Evolutionary conservation across 2,797 vertebrate species (phyloP), one percentile per base, ranked within the genome.

Genomic region (Catostomus latipinnis): DNA sequence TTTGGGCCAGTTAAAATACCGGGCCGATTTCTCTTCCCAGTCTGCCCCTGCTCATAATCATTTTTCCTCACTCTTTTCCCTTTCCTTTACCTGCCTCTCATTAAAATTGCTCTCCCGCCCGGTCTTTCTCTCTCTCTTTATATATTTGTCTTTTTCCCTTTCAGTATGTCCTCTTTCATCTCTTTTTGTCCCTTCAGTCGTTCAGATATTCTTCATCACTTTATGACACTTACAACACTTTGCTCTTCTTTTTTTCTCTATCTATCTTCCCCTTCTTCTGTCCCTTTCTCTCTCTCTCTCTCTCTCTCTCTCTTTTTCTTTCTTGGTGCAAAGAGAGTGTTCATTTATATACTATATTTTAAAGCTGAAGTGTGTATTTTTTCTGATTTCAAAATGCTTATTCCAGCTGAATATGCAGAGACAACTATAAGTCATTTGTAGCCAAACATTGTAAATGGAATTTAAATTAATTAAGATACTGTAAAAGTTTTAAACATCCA

Each of bases 161-260:
- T 58, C 53, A 58, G 43, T 46, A 22, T 22, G 45, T 58, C 45
- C 8, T 48, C 2, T 68, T 68, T 57, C 16, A 76, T 68, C 10
- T 6, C 3, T 7, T 68, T 12, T n/a, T 58, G 63, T 57, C 45
- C 53, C 45, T 76, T 58, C n/a, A 57, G 43, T n/a, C 52, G 6
- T 50, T 67, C 11, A 58, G 74, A 76, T 16, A 57, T 49, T 53
- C 63, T 50, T 65, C 6, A 12, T 58, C 63, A 67, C 45, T 58
- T 7, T 14, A 6, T 58, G 74, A 67, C 63, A 57, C 74, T 18
- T 73, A 61, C 48, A 62, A 18, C 12, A 49, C 14, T 76, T 67
- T 46, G 45, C 63, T 67, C 43, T 49, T 66, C 45, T 18, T 18
- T 18, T 18, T 18, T 18, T 18, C 16, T 18, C 16, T 18, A 18